Percentiles rank a stretch among this genome's conserved stretches.
Conservation (phyloP, 2,797 vertebrate species). For the Arrhamphus sclerolepis region DNA sequence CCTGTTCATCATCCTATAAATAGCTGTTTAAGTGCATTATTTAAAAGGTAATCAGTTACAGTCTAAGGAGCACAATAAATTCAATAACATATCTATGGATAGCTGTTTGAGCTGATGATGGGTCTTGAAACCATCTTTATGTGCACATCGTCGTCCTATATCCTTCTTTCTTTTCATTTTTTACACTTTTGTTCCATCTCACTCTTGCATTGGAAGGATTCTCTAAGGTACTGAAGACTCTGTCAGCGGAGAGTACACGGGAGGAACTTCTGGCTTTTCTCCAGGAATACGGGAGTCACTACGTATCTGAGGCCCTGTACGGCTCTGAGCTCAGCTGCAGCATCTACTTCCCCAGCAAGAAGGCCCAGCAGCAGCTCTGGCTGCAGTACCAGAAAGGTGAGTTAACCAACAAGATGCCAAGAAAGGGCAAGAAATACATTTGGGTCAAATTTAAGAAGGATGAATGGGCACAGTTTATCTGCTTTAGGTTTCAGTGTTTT, state of each 20-base stretch:
- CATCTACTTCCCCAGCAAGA: constrained; percentile 98
- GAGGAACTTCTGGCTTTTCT: constrained; percentile 93
- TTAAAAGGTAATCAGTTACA: too few relatives aligned
- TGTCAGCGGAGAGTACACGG: constrained; percentile 90
- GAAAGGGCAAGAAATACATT: background rate
- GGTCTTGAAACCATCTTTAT: too few relatives aligned
- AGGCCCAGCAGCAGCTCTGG: constrained; percentile 98
- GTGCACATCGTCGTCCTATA: too few relatives aligned
- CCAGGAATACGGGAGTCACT: constrained; percentile 93
- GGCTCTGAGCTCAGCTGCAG: constrained; percentile 96
- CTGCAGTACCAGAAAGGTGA: constrained; percentile 99
- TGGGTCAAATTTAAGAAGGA: background rate
- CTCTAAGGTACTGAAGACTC: constrained; percentile 92
- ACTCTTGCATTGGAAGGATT: constrained; percentile 81
- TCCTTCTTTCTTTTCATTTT: background rate
- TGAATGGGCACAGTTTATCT: too few relatives aligned
- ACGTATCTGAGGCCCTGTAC: constrained; percentile 92
- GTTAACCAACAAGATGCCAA: constrained; percentile 6
- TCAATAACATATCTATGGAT: too few relatives aligned
- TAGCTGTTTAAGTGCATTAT: too few relatives aligned
- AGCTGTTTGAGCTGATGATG: too few relatives aligned
- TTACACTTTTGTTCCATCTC: background rate
- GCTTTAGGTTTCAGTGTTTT: background rate
- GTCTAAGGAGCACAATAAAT: too few relatives aligned
- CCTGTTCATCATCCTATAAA: too few relatives aligned